These are phyloP conservation scores for Turritopsis dohrnii DNA, from an alignment of 30 jellyfish, hydroid and myxozoan species.

Conservation along the genomic window DNA sequence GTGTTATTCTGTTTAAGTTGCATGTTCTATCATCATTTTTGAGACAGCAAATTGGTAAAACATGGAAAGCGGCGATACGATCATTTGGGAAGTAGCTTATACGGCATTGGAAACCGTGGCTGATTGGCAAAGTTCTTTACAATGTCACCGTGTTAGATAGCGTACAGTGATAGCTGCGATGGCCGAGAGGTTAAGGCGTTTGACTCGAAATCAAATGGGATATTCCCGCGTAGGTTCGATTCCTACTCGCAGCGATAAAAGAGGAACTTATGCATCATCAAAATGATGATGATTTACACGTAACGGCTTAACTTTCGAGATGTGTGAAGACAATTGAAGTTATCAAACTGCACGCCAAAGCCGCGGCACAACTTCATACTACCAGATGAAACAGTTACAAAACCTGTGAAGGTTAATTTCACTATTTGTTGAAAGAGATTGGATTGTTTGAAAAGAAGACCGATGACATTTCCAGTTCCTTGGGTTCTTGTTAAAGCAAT, in stretches of 20 bases:
- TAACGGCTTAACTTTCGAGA: background rate
- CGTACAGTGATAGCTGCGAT: background rate
- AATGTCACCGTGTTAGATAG: background rate
- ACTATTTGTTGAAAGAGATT: no score
- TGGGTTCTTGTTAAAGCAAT: no score
- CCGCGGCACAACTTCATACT: no score
- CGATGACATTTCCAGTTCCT: no score
- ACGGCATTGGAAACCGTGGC: background rate
- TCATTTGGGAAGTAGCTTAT: background rate
- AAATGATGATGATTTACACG: background rate
- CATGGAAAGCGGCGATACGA: no score
- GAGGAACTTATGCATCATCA: background rate
- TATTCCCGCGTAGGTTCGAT: background rate
- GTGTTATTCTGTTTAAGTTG: no score
- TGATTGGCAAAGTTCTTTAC: background rate
- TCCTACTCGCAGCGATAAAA: background rate
- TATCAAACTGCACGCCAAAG: no score
- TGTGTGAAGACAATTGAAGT: background rate
- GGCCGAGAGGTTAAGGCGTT: background rate
- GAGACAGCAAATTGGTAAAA: no score
- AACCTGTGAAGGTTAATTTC: no score
- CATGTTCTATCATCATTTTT: no score
- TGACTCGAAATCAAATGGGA: background rate
- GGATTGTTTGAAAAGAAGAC: no score
- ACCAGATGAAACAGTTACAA: no score